Percentiles rank a stretch among this genome's conserved stretches.
Evolutionary conservation across 1,140 invertebrate species (phyloP).

Genomic region (Scaptomyza pallida): DNA sequence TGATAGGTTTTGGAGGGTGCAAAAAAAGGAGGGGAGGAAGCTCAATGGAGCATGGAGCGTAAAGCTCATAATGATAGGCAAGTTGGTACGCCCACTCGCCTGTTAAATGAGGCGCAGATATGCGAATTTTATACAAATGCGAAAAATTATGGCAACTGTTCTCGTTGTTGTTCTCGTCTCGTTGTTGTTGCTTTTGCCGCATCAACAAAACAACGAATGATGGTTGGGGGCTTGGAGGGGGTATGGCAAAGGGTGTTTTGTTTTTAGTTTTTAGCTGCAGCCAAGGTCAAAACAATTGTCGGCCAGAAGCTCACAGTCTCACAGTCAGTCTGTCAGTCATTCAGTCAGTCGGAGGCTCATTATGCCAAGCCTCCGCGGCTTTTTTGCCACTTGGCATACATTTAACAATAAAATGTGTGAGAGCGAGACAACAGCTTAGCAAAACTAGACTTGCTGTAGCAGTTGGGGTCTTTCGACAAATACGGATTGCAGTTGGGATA

Average conservation of each 20-base stretch:
- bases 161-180: background rate
- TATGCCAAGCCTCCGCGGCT: conserved; percentile 68
- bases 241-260: background rate
- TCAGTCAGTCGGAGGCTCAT: conserved; percentile 54
- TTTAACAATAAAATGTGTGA: conserved; percentile 33
- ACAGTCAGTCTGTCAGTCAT: conserved; percentile 20
- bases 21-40: too few species aligned
- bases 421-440: conserved; percentile 1
- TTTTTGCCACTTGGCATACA: conserved; percentile 74
- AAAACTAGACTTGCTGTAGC: background rate
- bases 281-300: conserved; percentile 72
- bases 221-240: background rate
- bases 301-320: conserved; percentile 18
- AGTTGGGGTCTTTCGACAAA: background rate
- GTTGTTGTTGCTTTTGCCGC: background rate
- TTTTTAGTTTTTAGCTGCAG: conserved; percentile 34
- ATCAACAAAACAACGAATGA: conserved; percentile 59
- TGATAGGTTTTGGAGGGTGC: background rate
- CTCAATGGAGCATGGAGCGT: conserved; percentile 47
- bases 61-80: conserved; percentile 72
- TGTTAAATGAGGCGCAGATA: conserved; percentile 43
- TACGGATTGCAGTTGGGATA: background rate
- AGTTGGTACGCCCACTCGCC: conserved; percentile 22
- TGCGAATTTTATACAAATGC: conserved; percentile 55
- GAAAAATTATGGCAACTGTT: conserved; percentile 63